Conservation (phyloP, 2,888 invertebrate species). For the Lottia gigantea region DNA sequence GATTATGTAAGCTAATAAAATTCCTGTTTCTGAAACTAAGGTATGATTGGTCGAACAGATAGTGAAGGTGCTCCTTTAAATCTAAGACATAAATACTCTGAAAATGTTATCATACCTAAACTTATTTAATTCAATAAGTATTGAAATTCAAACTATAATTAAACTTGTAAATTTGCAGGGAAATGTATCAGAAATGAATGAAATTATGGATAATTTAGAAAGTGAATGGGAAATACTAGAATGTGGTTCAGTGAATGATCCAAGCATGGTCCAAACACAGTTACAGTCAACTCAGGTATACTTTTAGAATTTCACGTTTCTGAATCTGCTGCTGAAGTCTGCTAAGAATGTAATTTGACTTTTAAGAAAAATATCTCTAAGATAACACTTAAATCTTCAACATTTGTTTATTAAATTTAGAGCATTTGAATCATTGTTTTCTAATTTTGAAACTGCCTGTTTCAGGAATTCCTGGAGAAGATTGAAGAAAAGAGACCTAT, state of each 20-base stretch:
- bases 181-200: conserved; percentile 78
- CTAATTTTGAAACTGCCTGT: conserved; percentile 8
- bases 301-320: not conserved
- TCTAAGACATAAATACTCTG: too few species aligned
- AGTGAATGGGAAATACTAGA: conserved; percentile 84
- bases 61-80: too few species aligned
- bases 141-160: not conserved
- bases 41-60: too few species aligned
- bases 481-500: conserved; percentile 80
- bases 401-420: too few species aligned
- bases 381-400: too few species aligned
- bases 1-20: too few species aligned
- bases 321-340: too few species aligned
- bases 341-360: too few species aligned
- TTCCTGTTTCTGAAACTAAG: too few species aligned
- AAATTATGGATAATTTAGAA: conserved; percentile 76
- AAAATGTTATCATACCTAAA: too few species aligned
- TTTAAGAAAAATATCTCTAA: too few species aligned
- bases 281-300: conserved; percentile 64
- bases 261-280: conserved; percentile 85
- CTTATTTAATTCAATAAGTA: not conserved
- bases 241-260: conserved; percentile 84
- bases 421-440: not conserved
- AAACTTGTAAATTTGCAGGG: conserved; percentile 75
- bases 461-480: conserved; percentile 48